phyloP scores from a whole-genome alignment of 2,113 vertebrate species.

The Triplophysa rosa region DNA sequence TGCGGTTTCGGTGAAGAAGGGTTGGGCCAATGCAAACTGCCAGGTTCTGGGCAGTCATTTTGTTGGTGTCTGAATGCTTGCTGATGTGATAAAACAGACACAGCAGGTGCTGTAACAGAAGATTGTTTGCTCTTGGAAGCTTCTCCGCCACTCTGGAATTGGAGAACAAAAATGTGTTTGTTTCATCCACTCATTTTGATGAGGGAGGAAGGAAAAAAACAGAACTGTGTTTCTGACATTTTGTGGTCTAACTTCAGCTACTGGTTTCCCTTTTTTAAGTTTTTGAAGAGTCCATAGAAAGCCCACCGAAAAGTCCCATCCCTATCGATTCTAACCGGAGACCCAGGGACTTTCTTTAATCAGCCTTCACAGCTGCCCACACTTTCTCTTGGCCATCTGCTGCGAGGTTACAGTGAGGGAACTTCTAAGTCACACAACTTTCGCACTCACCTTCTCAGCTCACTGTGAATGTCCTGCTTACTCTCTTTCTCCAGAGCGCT shows the following conservation, averaged over 20 bases:
- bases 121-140: conserved; percentile 79
- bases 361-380: background rate
- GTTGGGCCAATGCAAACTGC: conserved; percentile 90
- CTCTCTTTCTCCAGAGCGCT: conserved; percentile 74
- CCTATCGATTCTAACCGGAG: conserved; percentile 11
- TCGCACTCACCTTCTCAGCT: conserved; percentile 80
- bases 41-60: conserved; percentile 88
- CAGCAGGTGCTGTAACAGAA: conserved; percentile 76
- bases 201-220: conserved; percentile 43
- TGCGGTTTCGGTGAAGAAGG: conserved; percentile 76
- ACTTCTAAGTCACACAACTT: background rate
- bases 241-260: conserved; percentile 18
- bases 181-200: conserved; percentile 44
- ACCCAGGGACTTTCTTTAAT: conserved; percentile 8
- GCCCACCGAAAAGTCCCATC: conserved; percentile 59
- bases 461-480: conserved; percentile 70
- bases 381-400: background rate
- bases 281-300: conserved; percentile 52
- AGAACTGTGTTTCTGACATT: conserved; percentile 61
- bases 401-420: background rate
- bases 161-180: conserved; percentile 9
- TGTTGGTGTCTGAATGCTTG: conserved; percentile 74
- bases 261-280: conserved; percentile 33
- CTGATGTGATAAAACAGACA: conserved; percentile 79
- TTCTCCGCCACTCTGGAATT: conserved; percentile 76